Base-by-base conservation (phyloP, 1,140 invertebrate genomes). In the Polyergus mexicanus region DNA sequence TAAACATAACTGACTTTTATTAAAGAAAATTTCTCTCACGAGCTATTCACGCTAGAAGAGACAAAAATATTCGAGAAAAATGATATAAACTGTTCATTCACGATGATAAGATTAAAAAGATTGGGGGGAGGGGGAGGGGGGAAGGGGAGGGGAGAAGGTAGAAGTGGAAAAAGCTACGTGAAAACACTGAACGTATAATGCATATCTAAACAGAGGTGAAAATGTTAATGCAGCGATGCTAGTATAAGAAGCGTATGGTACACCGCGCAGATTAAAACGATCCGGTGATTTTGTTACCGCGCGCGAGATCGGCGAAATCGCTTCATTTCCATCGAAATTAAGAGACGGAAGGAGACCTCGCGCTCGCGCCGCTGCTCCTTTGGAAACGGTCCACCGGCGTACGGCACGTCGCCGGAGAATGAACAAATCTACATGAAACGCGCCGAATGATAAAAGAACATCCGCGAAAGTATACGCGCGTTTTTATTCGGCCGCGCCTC, bases 401-500 rank as follows among this genome's bases (percentile, higher is more conserved):
- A 16, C 35, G 38, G 8, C 66, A n/a, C 28, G 68, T 65, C 58
- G 13, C 47, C 41, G 41, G 47, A 65, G 80, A 62, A 44, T 41
- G 19, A 44, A 66, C 75, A 16, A 62, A 84, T 41, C 75, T 68
- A 80, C 83, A 77, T 76, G 86, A 88, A 51, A 88, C 77, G 62
- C 60, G 54, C 63, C n/a, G 62, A 72, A 75, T 58, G 77, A 75
- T 58, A 76, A 69, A 71, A 78, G 81, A n/a, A 62, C 60, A 47
- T 25, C 19, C 62, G 51, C 58, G 41, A 44, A 65, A 65, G 28
- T 72, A 83, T 68, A 65, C 63, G 54, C 72, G 74, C 56, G 58
- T 87, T 86, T 91, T 89, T 80, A 83, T 81, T 62, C 84, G 35
- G 25, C 38, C 72, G 68, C 75, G 69, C 66, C 75, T 78, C 75